phyloP scores from a whole-genome alignment of 2,113 vertebrate genomes.

The Coreoperca whiteheadi region DNA sequence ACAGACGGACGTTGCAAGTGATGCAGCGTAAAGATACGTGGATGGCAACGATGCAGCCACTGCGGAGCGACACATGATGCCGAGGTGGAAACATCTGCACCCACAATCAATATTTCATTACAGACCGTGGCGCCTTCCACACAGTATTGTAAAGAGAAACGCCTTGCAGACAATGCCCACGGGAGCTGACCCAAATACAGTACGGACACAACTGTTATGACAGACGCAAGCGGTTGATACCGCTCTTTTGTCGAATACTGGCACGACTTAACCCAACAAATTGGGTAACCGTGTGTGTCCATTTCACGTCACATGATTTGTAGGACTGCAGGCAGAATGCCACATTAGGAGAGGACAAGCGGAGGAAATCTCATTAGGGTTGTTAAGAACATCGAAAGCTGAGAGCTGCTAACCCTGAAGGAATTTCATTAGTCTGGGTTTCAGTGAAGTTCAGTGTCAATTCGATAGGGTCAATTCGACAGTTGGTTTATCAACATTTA shows the following conservation, averaged over 20 bases:
- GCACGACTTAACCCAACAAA: conserved; percentile 12
- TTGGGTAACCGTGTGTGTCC: conserved; percentile 10
- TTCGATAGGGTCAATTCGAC: not conserved
- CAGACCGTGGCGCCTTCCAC: conserved; percentile 33
- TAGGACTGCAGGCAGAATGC: conserved; percentile 7
- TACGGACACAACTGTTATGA: conserved; percentile 2
- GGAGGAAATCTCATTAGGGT: conserved; percentile 42
- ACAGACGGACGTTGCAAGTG: not conserved
- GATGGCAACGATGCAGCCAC: conserved; percentile 7
- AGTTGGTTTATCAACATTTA: conserved; percentile 4
- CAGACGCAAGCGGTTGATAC: conserved; percentile 28
- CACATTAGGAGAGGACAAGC: conserved; percentile 2
- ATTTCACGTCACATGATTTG: conserved; percentile 27
- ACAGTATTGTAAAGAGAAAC: conserved; percentile 10
- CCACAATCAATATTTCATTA: conserved; percentile 74
- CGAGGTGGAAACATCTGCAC: conserved; percentile 64
- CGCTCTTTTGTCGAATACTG: conserved; percentile 28
- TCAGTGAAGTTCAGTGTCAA: not conserved
- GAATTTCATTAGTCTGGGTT: conserved; percentile 34
- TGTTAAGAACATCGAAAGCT: conserved; percentile 32
- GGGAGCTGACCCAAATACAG: conserved; percentile 61
- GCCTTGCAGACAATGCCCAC: conserved; percentile 34
- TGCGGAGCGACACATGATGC: conserved; percentile 34
- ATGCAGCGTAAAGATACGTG: not conserved
- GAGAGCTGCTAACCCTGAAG: conserved; percentile 29